phyloP scores from a whole-genome alignment of 1,140 invertebrate genomes.

The Trichomalopsis sarcophagae region DNA sequence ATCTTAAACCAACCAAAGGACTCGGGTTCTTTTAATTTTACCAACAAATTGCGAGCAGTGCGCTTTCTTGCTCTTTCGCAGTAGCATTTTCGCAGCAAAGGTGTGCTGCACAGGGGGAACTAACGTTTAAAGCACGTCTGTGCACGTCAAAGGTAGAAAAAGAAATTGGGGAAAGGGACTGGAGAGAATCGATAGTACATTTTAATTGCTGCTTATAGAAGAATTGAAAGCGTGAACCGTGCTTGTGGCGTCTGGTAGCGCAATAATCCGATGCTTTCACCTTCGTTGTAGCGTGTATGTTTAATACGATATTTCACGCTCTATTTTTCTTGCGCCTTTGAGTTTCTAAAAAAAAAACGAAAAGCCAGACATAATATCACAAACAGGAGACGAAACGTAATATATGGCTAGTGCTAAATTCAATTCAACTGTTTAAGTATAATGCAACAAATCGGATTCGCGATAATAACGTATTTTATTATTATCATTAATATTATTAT shows the following conservation, averaged over 20 bases:
- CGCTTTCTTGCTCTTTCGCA: neutral
- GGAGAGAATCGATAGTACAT: constrained; percentile 25
- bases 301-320: neutral
- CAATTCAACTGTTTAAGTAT: no score
- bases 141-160: neutral
- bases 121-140: neutral
- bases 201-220: constrained; percentile 42
- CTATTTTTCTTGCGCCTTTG: neutral
- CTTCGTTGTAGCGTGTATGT: neutral
- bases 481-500: neutral
- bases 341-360: neutral
- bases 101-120: neutral
- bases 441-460: neutral
- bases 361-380: no score
- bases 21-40: no score
- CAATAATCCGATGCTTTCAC: constrained; percentile 5
- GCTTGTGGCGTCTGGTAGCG: neutral
- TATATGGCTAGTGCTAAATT: no score
- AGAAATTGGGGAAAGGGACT: neutral
- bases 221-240: neutral
- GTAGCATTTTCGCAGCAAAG: constrained; percentile 2
- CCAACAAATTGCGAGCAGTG: neutral
- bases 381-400: no score
- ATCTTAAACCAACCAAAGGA: no score
- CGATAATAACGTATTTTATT: neutral